A percentile compares a stretch with the other conserved stretches of the same genome.
Evolutionary conservation across 2,797 vertebrate species (phyloP).

Genomic region (Salmo trutta): DNA sequence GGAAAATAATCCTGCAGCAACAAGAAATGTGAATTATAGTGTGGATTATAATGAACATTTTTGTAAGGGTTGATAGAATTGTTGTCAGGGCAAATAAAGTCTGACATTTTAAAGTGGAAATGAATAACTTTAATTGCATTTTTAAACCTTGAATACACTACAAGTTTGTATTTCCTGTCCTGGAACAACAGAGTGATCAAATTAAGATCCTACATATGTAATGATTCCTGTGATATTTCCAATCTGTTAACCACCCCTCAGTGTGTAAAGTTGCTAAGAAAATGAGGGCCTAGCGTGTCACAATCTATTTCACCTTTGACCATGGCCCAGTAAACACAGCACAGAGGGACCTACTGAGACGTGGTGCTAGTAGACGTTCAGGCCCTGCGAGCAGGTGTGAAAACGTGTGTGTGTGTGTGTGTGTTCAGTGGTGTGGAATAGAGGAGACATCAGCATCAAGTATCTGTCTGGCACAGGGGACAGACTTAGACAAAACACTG

Average conservation of each 20-base stretch:
- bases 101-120: too few relatives aligned
- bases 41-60: too few relatives aligned
- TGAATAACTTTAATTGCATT: too few relatives aligned
- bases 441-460: slow-evolving; percentile 50
- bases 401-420: slow-evolving; percentile 39
- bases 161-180: too few relatives aligned
- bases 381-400: slow-evolving; percentile 59
- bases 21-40: too few relatives aligned
- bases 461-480: slow-evolving; percentile 32
- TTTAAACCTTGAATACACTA: too few relatives aligned
- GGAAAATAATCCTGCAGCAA: too few relatives aligned
- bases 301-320: slow-evolving; percentile 12
- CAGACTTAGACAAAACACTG: slow-evolving; percentile 47
- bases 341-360: slow-evolving; percentile 2
- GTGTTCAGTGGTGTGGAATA: slow-evolving; percentile 60
- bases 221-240: too few relatives aligned
- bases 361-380: not conserved
- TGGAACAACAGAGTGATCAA: too few relatives aligned
- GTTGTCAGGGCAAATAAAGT: too few relatives aligned
- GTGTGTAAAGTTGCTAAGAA: not conserved
- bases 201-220: too few relatives aligned
- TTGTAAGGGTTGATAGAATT: too few relatives aligned
- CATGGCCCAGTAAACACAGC: slow-evolving; percentile 18
- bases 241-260: not conserved
- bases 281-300: not conserved